Evolutionary conservation across 2,888 invertebrate species (phyloP), one percentile per base, ranked within the genome.

Genomic region (Netelia fuscicornis): DNA sequence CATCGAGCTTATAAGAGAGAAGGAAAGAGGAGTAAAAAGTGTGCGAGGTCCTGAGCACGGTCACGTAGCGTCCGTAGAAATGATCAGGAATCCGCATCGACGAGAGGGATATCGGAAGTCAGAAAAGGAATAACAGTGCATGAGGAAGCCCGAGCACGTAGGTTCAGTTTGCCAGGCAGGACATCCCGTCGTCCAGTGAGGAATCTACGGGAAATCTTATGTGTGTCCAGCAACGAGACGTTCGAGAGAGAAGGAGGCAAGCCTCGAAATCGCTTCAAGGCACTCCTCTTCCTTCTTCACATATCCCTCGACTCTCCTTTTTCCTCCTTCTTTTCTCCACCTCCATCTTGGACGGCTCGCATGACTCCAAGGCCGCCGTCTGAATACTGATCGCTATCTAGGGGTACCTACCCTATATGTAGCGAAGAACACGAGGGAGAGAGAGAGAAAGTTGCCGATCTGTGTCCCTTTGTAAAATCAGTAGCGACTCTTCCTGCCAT

Each of bases 91-190:
- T 87, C 85, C 85, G 80, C 87, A 85, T 87, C 88, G 88, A 85
- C 80, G 79, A 86, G 86, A 87, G 87, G 79, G 76, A 88, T 86
- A 89, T 89, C 89, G 90, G 89, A 90, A 91, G 90, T 89, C 86
- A 86, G 58, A 72, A 42, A 70, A 85, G 72, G 86, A 90, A 88
- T 89, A 67, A 67, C 23, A 89, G 89, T 89, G 87, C 89, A 90
- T 90, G 90, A 88, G 89, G 89, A 87, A 91, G 91, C 91, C 91
- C 83, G 84, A 86, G 90, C 91, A 91, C 91, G 91, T 91, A 91
- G 91, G 89, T 88, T 90, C 91, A 90, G 91, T 91, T 91, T 91
- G 90, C 91, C 90, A 87, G 90, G 85, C 89, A 86, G 88, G 89
- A 89, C 89, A 89, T 90, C 90, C 89, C 90, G 89, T 89, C 88